These are phyloP conservation scores for Volucella inanis DNA, from an alignment of 2,888 invertebrate genomes.

Conservation along the genomic window DNA sequence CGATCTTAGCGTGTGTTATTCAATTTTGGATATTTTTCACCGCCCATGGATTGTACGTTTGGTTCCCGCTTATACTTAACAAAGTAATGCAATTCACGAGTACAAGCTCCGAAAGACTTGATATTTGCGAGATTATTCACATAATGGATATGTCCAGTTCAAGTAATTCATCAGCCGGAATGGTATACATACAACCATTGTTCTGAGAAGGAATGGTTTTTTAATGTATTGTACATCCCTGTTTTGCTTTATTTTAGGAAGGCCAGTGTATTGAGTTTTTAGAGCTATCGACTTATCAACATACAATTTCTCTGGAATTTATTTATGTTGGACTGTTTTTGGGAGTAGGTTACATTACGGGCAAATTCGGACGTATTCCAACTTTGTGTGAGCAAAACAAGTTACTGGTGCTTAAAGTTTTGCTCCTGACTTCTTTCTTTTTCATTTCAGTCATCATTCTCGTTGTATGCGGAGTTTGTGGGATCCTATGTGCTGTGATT, in stretches of 20 bases:
- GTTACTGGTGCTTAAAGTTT: neutral
- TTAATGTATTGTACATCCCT: neutral
- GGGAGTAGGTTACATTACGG: slow-evolving; percentile 76
- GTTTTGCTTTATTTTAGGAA: slow-evolving; percentile 6
- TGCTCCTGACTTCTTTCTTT: neutral
- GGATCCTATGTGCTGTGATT: slow-evolving; percentile 38
- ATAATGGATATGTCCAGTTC: slow-evolving; percentile 29
- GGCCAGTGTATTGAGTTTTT: slow-evolving; percentile 62
- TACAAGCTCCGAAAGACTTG: slow-evolving; percentile 74
- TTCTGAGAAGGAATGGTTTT: neutral
- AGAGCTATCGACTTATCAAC: slow-evolving; percentile 78
- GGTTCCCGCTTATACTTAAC: slow-evolving; percentile 81
- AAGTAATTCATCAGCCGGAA: slow-evolving; percentile 4
- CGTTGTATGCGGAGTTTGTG: slow-evolving; percentile 49
- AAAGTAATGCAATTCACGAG: slow-evolving; percentile 77
- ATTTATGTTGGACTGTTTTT: slow-evolving; percentile 76
- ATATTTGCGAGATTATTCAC: slow-evolving; percentile 79
- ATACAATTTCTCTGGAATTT: slow-evolving; percentile 78
- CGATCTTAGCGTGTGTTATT: slow-evolving; percentile 78
- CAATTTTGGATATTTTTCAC: slow-evolving; percentile 80
- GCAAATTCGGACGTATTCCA: slow-evolving; percentile 75
- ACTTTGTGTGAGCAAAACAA: slow-evolving; percentile 74
- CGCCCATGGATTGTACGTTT: slow-evolving; percentile 80
- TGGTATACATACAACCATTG: slow-evolving; percentile 20
- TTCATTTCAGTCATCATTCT: slow-evolving; percentile 52